These are phyloP conservation scores for Pseudobourletiella spinata DNA, from an alignment of 1,140 invertebrate genomes.

Conservation along the genomic window DNA sequence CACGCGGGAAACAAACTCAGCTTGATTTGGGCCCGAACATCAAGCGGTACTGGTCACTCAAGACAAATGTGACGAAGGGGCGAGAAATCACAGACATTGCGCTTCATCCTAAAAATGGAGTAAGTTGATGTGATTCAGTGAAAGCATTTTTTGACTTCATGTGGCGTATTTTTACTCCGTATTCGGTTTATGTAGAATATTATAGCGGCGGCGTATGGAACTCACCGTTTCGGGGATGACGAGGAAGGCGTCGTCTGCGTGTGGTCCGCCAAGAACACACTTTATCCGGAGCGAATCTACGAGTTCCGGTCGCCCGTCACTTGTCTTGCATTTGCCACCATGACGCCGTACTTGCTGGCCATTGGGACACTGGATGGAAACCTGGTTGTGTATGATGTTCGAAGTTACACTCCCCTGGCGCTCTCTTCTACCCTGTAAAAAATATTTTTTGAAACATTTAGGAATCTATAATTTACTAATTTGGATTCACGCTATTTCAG, in stretches of 20 bases:
- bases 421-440: slow-evolving; percentile 20
- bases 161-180: too few relatives aligned
- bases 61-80: slow-evolving; percentile 15
- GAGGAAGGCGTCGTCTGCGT: slow-evolving; percentile 26
- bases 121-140: background rate
- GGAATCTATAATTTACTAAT: background rate
- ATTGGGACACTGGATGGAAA: slow-evolving; percentile 32
- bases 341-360: slow-evolving; percentile 29
- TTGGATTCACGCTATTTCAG: background rate
- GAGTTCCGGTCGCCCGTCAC: slow-evolving; percentile 18
- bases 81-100: slow-evolving; percentile 26
- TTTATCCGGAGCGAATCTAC: slow-evolving; percentile 31
- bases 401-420: slow-evolving; percentile 1
- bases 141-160: background rate
- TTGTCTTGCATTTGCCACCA: slow-evolving; percentile 24
- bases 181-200: slow-evolving; percentile 19
- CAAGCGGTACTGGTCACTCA: slow-evolving; percentile 24
- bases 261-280: slow-evolving; percentile 33
- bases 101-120: slow-evolving; percentile 28
- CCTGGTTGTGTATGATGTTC: slow-evolving; percentile 29
- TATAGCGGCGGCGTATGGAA: slow-evolving; percentile 30
- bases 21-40: slow-evolving; percentile 20
- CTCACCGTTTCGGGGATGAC: slow-evolving; percentile 4
- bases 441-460: background rate
- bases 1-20: background rate